Evolutionary conservation across 2,113 vertebrate species (phyloP).

Genomic region (Clupea harengus): DNA sequence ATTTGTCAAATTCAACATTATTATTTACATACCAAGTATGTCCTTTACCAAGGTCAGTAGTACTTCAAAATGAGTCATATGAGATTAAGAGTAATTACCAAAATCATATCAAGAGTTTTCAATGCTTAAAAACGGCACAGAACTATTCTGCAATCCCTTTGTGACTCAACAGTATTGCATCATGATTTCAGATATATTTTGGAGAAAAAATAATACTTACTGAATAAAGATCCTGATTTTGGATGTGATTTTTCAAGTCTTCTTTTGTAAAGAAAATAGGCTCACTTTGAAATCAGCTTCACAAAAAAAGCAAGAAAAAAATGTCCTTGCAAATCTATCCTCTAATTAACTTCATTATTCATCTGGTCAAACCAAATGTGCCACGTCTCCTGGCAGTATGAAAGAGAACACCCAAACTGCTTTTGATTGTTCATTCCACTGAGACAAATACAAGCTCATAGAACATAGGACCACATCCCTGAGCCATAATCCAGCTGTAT

Average conservation of each 20-base stretch:
- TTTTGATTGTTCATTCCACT: neutral
- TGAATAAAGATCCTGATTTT: constrained; percentile 43
- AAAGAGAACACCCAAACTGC: neutral
- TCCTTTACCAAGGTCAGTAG: neutral
- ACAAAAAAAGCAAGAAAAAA: constrained; percentile 2
- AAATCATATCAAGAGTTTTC: neutral
- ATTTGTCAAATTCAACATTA: neutral
- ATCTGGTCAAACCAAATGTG: neutral
- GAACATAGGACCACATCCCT: constrained; percentile 53
- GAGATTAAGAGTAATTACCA: neutral
- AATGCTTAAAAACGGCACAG: neutral
- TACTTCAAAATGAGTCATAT: neutral
- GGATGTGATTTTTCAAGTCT: constrained; percentile 40
- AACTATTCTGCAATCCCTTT: constrained; percentile 30
- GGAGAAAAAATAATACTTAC: constrained; percentile 54
- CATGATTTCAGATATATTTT: constrained; percentile 22
- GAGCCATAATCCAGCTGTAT: constrained; percentile 40
- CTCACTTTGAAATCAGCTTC: constrained; percentile 32
- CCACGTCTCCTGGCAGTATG: neutral
- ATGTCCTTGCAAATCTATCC: neutral
- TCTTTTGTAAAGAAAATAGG: constrained; percentile 32
- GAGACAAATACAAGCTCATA: constrained; percentile 15
- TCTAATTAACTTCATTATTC: neutral
- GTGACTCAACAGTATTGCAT: constrained; percentile 21
- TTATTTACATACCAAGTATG: constrained; percentile 21